phyloP scores from a whole-genome alignment of 2,797 vertebrate genomes.

The Intellagama lesueurii region DNA sequence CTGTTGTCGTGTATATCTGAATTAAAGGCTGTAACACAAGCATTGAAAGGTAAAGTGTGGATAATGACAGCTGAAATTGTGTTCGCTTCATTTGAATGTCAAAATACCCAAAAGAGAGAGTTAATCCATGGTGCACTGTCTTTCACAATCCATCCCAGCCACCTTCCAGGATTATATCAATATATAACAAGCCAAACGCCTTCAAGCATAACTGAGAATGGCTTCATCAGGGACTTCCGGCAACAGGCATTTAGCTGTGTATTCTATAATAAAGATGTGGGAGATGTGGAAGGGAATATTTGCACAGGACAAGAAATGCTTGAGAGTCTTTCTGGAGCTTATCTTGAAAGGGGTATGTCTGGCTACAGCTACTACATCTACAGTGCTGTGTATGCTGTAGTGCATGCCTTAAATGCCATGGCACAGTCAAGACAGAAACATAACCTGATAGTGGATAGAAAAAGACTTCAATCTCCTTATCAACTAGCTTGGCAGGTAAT shows the following conservation, averaged over 20 bases:
- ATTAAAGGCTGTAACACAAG: not conserved
- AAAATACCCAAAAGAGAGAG: constrained; percentile 1
- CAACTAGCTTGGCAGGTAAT: not conserved
- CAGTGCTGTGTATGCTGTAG: constrained; percentile 14
- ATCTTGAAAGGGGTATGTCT: constrained; percentile 30
- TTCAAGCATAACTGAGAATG: not conserved
- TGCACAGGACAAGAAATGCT: constrained; percentile 10
- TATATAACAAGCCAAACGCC: not conserved
- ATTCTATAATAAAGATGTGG: not conserved
- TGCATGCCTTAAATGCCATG: constrained; percentile 11
- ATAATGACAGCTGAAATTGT: constrained; percentile 6
- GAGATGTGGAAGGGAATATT: not conserved
- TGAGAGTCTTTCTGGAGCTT: not conserved
- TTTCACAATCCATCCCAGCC: not conserved
- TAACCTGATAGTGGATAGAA: not conserved
- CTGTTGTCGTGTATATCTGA: not conserved
- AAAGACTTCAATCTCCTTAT: not conserved
- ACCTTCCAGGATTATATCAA: not conserved
- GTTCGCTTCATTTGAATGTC: not conserved
- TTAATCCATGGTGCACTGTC: constrained; percentile 7
- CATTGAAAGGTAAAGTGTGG: not conserved
- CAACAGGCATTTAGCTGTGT: not conserved
- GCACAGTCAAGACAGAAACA: not conserved
- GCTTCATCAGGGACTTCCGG: constrained; percentile 22
- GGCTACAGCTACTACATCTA: constrained; percentile 31